phyloP scores from a whole-genome alignment of 2,797 vertebrate species.

The Helarctos malayanus region DNA sequence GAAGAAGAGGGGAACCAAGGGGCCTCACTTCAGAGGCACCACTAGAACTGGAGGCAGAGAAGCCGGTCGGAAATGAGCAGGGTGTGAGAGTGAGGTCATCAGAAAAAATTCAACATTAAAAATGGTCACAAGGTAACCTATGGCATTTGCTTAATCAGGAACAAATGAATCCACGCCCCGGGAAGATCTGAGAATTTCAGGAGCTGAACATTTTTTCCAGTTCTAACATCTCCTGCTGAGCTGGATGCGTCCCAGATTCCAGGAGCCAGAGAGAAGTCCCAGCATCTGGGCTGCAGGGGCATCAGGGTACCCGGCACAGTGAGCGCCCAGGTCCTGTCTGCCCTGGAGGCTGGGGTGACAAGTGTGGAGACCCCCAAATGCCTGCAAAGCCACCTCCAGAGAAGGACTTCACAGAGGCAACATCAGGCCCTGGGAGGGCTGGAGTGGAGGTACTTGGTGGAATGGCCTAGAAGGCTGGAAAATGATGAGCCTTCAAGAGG shows the following conservation, averaged over 20 bases:
- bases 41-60: not conserved
- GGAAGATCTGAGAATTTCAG: not conserved
- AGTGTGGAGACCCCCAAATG: not conserved
- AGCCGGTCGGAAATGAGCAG: not conserved
- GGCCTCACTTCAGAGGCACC: not conserved
- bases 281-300: no score
- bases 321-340: not conserved
- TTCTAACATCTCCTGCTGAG: not conserved
- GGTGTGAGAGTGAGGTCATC: not conserved
- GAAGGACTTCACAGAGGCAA: not conserved
- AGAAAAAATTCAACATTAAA: not conserved
- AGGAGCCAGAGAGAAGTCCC: not conserved
- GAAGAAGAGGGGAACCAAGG: not conserved
- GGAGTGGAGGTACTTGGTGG: not conserved
- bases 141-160: constrained; percentile 10
- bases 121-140: not conserved
- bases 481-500: not conserved
- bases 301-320: not conserved
- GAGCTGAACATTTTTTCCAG: not conserved
- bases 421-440: not conserved
- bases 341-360: not conserved
- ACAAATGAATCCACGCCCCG: not conserved
- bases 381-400: not conserved
- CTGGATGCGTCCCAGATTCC: not conserved
- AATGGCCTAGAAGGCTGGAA: not conserved